Base-by-base conservation (phyloP, 2,888 invertebrate genomes). In the Orchesellides sinensis region DNA sequence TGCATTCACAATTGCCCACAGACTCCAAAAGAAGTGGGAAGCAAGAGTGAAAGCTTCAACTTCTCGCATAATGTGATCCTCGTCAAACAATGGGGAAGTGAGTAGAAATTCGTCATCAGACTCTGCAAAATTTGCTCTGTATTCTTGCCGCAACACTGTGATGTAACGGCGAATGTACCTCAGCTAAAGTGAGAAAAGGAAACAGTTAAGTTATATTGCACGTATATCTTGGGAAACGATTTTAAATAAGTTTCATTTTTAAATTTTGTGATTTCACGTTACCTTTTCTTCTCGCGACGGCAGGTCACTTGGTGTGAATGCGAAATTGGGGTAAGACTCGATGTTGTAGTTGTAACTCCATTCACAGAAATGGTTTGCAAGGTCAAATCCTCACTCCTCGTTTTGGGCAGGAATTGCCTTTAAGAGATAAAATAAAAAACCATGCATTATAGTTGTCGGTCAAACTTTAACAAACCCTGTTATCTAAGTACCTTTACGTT, bases 311-410 rank as follows among this genome's bases (percentile, higher is more conserved):
- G 91, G 91, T 68, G 92, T 91, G 86, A 94, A 94, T 82, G 91
- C 92, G 90, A 94, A 98, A 90, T 94, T 95, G 0, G 98, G 98
- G 88, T 93, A 92, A 35, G 93, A 92, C 0, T 93, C 92, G 79
- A 93, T 93, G 0, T 94, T 96, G 90, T 98, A 98, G 89, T 98
- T 96, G 89, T 96, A 96, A 0, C 93, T 93, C 96, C 97, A 96
- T 90, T 98, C 98, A 85, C 96, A 92, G 90, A 98, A 97, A 89
- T 98, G 98, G 90, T 98, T 98, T 2, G 98, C 98, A 66, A 98
- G 91, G 90, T 98, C 98, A 90, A 97, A 98, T 0, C 95, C 97
- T 68, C 98, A 49, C 95, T 96, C 69, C 91, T 89, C n/a, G 91
- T 89, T 72, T 89, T 88, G n/a, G 88, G 87, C 61, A 92, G 88